Evolutionary conservation across 2,113 vertebrate species (phyloP), one percentile per base, ranked within the genome.

Genomic region (Micronisus gabar): DNA sequence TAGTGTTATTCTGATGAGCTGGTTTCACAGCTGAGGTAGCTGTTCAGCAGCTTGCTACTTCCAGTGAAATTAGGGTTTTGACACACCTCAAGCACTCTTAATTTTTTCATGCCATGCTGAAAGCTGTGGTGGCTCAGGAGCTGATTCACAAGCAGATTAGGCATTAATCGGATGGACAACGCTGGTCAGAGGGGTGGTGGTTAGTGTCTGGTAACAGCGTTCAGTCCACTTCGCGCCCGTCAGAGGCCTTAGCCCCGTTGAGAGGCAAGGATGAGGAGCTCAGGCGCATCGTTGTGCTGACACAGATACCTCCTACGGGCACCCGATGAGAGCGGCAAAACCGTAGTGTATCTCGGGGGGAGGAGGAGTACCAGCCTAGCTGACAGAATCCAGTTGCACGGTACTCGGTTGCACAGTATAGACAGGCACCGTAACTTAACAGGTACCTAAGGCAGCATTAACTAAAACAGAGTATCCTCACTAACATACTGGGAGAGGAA

Each of bases 201-300:
- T 65, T 91, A 58, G 50, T 50, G 48, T 48, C 82, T 73, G 6
- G 32, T 18, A 74, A 38, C 68, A 65, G 72, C 0, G 0, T 75
- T 87, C 1, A 1, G 30, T 58, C 30, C 38, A 8, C 47, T 34
- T 19, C 0, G 0, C 40, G 71, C 63, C 53, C 47, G 26, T 48
- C 48, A 29, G 53, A 61, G 53, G 27, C 67, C 36, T 90, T 41
- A 66, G 82, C 67, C 27, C 36, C 6, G 1, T 3, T 23, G 26
- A 72, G 71, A 85, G 52, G 48, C 36, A 61, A 73, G 38, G 75
- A 52, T 65, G 65, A 73, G 67, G 40, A 90, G 79, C 75, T 95
- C 40, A 36, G 59, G 38, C 0, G 1, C 36, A 23, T n/a, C 2
- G 2, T 19, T 23, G 30, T 86, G 71, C 59, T 70, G 20, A 21